Base-by-base conservation (phyloP, 1,140 invertebrate genomes). In the Aphelenchoides avenae region DNA sequence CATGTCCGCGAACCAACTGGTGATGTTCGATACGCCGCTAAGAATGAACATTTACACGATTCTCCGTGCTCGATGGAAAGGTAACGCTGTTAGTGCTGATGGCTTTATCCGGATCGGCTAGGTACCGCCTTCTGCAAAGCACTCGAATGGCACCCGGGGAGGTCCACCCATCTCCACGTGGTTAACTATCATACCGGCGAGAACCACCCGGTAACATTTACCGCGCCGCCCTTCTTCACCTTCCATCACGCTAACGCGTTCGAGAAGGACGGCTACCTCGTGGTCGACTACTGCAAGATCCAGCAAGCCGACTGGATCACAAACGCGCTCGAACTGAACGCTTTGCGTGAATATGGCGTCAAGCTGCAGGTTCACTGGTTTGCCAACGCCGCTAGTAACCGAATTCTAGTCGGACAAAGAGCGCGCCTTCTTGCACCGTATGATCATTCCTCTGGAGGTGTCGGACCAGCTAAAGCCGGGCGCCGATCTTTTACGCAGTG, bases 221-320 rank as follows among this genome's bases (percentile, higher is more conserved):
- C 11, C n/a, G 7, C 26, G 6, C 6, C 7, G 20, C 11, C 46
- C 7, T 48, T 48, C 22, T 48, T 48, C 18, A 36, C 26, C 26
- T 48, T 48, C 20, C 46, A 48, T 34, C 46, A 48, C 46, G 46
- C 46, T 9, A 48, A 48, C 18, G 46, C 46, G 30, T 48, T 39
- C 46, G 46, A 48, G 46, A 48, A 48, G 18, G 46, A 48, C 46
- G 26, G 46, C 7, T 48, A 13, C 7, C 11, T 48, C 9, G 7
- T 48, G n/a, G 26, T 48, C 6, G 46, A 48, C 46, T 48, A 48
- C 26, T 48, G 46, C 18, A 11, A 7, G 18, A 20, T 20, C 15
- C 6, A 43, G 7, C 9, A 43, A 20, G 18, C 30, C 9, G 41
- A 43, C 30, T 26, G 18, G 41, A 43, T 11, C 15, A 43, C 7